A percentile compares a stretch with the other conserved stretches of the same genome.
phyloP scores from a whole-genome alignment of 2,797 vertebrate species.

The Brachymystax lenok region DNA sequence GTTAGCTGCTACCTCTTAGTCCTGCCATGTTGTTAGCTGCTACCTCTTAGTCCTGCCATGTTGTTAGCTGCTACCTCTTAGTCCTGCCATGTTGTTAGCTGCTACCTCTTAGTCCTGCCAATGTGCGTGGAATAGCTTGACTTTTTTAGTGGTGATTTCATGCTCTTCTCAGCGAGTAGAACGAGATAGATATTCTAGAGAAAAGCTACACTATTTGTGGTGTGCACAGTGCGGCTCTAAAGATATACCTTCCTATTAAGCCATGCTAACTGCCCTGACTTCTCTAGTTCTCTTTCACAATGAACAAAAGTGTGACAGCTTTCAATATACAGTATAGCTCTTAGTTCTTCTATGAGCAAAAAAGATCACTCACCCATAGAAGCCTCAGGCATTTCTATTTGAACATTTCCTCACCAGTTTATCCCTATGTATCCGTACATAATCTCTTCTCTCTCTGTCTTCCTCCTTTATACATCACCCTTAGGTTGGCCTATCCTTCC shows the following conservation, averaged over 20 bases:
- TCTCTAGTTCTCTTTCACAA: background rate
- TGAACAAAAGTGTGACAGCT: background rate
- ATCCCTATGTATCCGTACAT: conserved; percentile 9
- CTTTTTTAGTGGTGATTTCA: background rate
- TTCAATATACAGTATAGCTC: background rate
- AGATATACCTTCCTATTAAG: background rate
- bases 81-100: background rate
- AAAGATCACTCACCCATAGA: background rate
- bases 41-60: too few species aligned
- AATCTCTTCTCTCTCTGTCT: conserved; percentile 14
- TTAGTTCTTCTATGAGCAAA: background rate
- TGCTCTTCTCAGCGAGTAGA: background rate
- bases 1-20: too few species aligned
- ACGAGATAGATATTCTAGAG: background rate
- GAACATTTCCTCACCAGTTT: background rate
- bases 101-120: background rate
- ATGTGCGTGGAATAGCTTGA: background rate
- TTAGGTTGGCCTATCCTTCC: conserved; percentile 12
- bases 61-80: too few species aligned
- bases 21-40: too few species aligned
- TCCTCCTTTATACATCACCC: background rate
- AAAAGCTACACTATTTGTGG: background rate
- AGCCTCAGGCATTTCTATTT: background rate
- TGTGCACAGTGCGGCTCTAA: background rate
- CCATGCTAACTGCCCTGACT: background rate